Evolutionary conservation across 2,797 vertebrate genomes (phyloP), one percentile per base, ranked within the genome.

Genomic region (Crotalus adamanteus): DNA sequence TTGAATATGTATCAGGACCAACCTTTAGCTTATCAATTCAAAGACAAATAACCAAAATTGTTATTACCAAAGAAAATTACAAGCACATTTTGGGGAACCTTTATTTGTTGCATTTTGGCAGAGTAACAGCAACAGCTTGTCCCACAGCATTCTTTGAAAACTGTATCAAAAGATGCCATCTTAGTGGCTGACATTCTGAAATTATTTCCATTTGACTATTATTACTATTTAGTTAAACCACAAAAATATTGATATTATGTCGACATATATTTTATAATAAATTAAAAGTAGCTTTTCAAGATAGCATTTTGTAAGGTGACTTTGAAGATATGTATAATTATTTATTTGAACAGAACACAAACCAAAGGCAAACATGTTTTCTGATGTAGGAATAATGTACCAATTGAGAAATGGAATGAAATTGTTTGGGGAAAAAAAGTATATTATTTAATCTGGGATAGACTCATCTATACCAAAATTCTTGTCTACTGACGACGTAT

Each of bases 141-240:
- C 47, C 47, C 47, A 47, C 47, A 47, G 47, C 47, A 47, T 47
- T 47, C 47, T 47, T 47, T 47, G 47, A 47, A 47, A 47, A 47
- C 47, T 47, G 5, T 47, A 47, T 47, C 47, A 47, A 47, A 47
- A 47, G 47, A 47, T 47, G 47, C 47, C 47, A 47, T 47, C 47
- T 47, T 47, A 47, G 47, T 47, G 47, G 47, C 47, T 47, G 47
- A 47, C 28, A 93, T 11, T 2, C 22, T 94, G 13, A 0, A 92
- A 87, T 9, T 90, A 18, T 56, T 94, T 93, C 92, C 47, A 94
- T 94, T 92, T 85, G 2, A 92, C 51, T 31, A 93, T 47, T 59
- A 94, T 8, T 59, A 83, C 53, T 85, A 2, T 86, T 89, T 28
- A 92, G 87, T 65, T 42, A 93, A 9, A 14, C 47, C 93, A 91